Conservation (phyloP, 2,888 invertebrate genomes). For the Drosophila austrosaltans region DNA sequence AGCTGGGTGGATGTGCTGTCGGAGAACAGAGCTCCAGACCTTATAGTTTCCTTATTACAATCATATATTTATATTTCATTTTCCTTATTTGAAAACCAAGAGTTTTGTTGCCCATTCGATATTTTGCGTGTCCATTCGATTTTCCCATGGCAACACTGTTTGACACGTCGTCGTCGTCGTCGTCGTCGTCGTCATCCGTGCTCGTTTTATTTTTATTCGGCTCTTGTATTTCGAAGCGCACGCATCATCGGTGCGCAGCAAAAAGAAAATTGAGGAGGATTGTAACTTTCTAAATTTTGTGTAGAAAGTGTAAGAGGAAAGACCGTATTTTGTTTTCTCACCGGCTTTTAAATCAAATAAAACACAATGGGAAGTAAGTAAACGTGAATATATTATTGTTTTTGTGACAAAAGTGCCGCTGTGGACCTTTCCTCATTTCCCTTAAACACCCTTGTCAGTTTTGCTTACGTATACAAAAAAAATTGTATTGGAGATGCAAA, state of each 20-base stretch:
- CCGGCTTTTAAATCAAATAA: conserved; percentile 53
- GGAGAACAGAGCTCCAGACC: too few relatives aligned
- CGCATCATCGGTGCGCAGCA: conserved; percentile 28
- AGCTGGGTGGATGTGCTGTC: too few relatives aligned
- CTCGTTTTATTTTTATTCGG: conserved; percentile 54
- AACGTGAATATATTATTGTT: conserved; percentile 28
- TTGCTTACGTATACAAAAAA: conserved; percentile 83
- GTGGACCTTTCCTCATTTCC: conserved; percentile 33
- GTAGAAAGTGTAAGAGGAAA: conserved; percentile 57
- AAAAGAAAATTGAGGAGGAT: neutral
- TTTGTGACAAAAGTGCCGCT: conserved; percentile 30
- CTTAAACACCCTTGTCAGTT: conserved; percentile 27
- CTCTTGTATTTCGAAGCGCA: conserved; percentile 57
- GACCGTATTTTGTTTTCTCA: conserved; percentile 39
- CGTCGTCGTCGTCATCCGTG: conserved; percentile 11
- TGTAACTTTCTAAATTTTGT: conserved; percentile 66
- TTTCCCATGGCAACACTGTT: too few relatives aligned
- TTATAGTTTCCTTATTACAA: too few relatives aligned
- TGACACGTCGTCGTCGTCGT: conserved; percentile 31
- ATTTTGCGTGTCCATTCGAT: too few relatives aligned
- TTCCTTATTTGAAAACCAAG: too few relatives aligned
- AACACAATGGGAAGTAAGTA: conserved; percentile 82
- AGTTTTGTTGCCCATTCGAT: too few relatives aligned
- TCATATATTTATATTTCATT: too few relatives aligned
- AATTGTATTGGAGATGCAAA: conserved; percentile 3